Conservation (phyloP, 2,888 invertebrate genomes). For the Craniophora ligustri region DNA sequence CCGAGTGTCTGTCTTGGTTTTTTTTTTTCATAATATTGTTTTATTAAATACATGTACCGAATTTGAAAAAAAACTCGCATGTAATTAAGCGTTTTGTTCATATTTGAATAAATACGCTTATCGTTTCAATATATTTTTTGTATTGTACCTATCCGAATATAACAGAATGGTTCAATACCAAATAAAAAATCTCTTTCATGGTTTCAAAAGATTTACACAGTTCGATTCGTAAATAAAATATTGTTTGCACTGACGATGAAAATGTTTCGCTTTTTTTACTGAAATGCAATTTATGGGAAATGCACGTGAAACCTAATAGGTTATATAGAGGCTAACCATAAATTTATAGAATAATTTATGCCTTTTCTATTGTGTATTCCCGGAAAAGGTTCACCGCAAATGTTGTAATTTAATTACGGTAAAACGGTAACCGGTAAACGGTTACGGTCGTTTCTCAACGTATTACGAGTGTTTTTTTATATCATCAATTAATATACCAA, state of each 20-base stretch:
- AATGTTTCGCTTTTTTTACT: not conserved
- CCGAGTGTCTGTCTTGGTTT: not conserved
- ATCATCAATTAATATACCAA: too few species aligned
- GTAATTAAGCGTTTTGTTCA: too few species aligned
- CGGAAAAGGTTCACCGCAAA: not conserved
- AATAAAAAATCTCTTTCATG: not conserved
- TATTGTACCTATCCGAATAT: not conserved
- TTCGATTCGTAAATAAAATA: slow-evolving; percentile 3
- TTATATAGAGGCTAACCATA: not conserved
- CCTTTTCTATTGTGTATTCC: not conserved
- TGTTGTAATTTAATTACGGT: not conserved
- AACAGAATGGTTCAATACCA: not conserved
- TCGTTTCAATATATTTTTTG: too few species aligned
- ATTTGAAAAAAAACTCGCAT: not conserved
- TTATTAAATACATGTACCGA: not conserved
- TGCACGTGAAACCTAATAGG: not conserved
- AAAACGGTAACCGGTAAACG: too few species aligned
- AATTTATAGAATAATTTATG: not conserved
- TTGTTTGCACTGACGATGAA: not conserved
- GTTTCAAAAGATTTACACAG: slow-evolving; percentile 7
- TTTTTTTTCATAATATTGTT: not conserved
- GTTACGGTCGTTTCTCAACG: too few species aligned
- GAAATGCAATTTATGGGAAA: not conserved
- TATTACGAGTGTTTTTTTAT: too few species aligned
- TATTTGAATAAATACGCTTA: too few species aligned